Evolutionary conservation across 1,140 invertebrate genomes (phyloP).

Genomic region (Micrasema minimum): DNA sequence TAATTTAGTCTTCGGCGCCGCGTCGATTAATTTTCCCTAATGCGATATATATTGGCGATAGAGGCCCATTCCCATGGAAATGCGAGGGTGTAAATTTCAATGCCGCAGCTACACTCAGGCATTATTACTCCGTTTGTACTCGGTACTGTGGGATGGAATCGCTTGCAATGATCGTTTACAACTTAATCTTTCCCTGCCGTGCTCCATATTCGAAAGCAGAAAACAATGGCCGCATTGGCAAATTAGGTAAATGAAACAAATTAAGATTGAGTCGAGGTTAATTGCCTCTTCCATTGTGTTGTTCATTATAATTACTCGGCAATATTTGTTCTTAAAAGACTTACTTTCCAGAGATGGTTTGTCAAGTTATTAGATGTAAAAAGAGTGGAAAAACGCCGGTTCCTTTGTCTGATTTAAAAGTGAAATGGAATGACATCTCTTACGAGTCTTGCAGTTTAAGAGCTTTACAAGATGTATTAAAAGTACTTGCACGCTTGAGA

Average conservation of each 20-base stretch:
- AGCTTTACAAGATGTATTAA: constrained; percentile 24
- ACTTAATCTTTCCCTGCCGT: constrained; percentile 24
- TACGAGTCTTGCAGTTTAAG: not conserved
- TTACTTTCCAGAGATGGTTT: not conserved
- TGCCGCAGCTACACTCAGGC: constrained; percentile 33
- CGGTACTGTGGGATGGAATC: constrained; percentile 9
- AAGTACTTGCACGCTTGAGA: constrained; percentile 3
- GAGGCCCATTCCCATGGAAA: constrained; percentile 36
- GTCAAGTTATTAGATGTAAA: not conserved
- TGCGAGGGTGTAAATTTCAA: constrained; percentile 37
- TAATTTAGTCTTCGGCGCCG: constrained; percentile 40
- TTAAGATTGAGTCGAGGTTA: constrained; percentile 25
- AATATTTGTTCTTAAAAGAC: constrained; percentile 6
- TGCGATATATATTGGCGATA: constrained; percentile 46
- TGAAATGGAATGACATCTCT: too few relatives aligned
- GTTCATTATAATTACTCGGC: not conserved
- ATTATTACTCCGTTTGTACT: constrained; percentile 30
- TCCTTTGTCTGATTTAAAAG: too few relatives aligned
- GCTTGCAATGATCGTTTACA: constrained; percentile 33
- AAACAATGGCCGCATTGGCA: constrained; percentile 23
- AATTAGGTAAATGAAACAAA: constrained; percentile 27
- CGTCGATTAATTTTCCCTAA: constrained; percentile 45
- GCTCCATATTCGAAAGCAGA: constrained; percentile 25
- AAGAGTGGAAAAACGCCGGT: too few relatives aligned
- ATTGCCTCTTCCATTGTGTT: constrained; percentile 5